Base-by-base conservation (phyloP, 2,888 invertebrate genomes). In the Drosophila lutescens region DNA sequence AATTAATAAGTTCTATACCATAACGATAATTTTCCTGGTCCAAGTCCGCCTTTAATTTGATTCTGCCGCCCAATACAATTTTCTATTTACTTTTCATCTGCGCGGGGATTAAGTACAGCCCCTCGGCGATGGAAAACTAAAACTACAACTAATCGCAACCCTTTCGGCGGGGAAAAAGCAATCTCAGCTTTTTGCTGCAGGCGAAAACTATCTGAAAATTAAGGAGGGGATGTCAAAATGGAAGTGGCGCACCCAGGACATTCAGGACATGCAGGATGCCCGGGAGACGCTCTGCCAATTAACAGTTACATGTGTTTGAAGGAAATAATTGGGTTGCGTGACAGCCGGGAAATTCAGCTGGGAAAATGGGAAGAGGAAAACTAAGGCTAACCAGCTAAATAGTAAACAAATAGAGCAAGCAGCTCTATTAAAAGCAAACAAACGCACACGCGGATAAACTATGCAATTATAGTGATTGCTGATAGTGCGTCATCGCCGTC, bases 291-390 rank as follows among this genome's bases (percentile, higher is more conserved):
- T 77, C 79, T 83, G 80, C 90, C 90, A 90, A 90, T 90, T 90
- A 90, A 86, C 86, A 88, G 85, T 86, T 87, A 76, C 78, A 83
- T 87, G 86, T 86, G 86, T 85, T 86, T 86, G 79, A 77, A 68
- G 76, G 77, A 76, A 76, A 86, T 86, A 86, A 86, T 86, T 87
- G 86, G 76, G 80, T 86, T 80, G 82, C 79, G 80, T 78, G 84
- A 83, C 86, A 78, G 62, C 76, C 62, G 65, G 80, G 67, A 74
- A 38, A 40, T 41, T 67, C 71, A 72, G 15, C 20, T 12, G 34
- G 34, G 34, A 34, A 34, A 23, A 13, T 5, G 50, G 41, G 20
- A 49, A 63, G 53, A 53, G 38, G 66, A 61, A 65, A 51, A 26
- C 41, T 4, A 4, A 5, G 5, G 10, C 17, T 54, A 36, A n/a